These are phyloP conservation scores for Anticlea derivata DNA, from an alignment of 2,888 invertebrate species.

Conservation along the genomic window DNA sequence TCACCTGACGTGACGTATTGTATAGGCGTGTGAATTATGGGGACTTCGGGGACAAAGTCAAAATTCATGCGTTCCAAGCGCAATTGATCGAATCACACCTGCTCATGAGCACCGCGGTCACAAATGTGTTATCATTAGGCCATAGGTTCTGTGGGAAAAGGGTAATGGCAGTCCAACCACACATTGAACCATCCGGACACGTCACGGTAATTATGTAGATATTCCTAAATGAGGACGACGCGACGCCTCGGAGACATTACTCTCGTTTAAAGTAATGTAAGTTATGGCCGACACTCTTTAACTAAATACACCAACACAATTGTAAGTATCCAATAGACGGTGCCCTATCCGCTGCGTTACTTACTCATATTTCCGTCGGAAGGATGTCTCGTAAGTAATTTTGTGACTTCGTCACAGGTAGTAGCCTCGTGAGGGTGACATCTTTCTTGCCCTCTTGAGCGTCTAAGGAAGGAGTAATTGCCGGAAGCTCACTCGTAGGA, in stretches of 20 bases:
- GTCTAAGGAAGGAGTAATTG: slow-evolving; percentile 76
- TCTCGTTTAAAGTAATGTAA: slow-evolving; percentile 40
- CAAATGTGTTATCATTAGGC: slow-evolving; percentile 58
- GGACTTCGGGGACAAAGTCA: slow-evolving; percentile 54
- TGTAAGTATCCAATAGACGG: slow-evolving; percentile 40
- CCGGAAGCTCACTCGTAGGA: slow-evolving; percentile 76
- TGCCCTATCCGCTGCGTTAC: slow-evolving; percentile 51
- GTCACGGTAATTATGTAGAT: slow-evolving; percentile 39
- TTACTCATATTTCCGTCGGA: slow-evolving; percentile 79
- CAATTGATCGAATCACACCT: slow-evolving; percentile 74
- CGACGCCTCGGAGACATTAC: slow-evolving; percentile 34
- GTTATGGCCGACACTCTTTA: slow-evolving; percentile 37
- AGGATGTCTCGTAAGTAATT: slow-evolving; percentile 56
- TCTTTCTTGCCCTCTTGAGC: slow-evolving; percentile 61
- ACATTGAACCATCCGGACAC: slow-evolving; percentile 32
- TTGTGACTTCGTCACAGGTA: slow-evolving; percentile 74
- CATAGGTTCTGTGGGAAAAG: slow-evolving; percentile 55
- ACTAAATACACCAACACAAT: slow-evolving; percentile 46
- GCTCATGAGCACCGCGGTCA: slow-evolving; percentile 50
- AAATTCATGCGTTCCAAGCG: slow-evolving; percentile 55
- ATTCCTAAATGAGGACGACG: slow-evolving; percentile 37
- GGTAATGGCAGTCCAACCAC: slow-evolving; percentile 38
- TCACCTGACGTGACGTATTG: slow-evolving; percentile 29
- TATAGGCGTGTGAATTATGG: slow-evolving; percentile 49
- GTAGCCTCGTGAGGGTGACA: slow-evolving; percentile 68